Percentiles rank a stretch among this genome's conserved stretches.
Evolutionary conservation across 1,140 invertebrate genomes (phyloP).

Genomic region (Drosophila takahashii): DNA sequence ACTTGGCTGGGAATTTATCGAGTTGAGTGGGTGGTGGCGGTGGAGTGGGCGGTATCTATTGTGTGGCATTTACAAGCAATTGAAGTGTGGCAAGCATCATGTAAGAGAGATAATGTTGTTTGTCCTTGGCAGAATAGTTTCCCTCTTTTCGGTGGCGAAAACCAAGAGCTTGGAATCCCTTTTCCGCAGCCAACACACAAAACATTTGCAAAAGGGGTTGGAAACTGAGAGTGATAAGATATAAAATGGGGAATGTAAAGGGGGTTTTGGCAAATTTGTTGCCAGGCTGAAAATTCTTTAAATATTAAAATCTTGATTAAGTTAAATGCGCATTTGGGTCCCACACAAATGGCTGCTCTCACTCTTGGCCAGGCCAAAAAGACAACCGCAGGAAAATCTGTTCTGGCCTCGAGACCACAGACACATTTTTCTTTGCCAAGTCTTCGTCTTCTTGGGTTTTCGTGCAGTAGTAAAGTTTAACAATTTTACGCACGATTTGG

Average conservation of each 20-base stretch:
- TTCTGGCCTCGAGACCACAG: constrained; percentile 25
- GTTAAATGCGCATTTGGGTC: constrained; percentile 79
- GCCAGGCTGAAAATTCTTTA: constrained; percentile 63
- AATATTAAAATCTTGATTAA: constrained; percentile 84
- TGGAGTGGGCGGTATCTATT: constrained; percentile 49
- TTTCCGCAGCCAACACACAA: constrained; percentile 24
- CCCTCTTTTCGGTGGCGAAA: constrained; percentile 26
- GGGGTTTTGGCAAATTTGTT: constrained; percentile 50
- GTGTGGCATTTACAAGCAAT: constrained; percentile 74
- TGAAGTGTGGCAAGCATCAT: constrained; percentile 70
- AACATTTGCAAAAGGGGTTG: constrained; percentile 10
- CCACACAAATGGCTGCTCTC: constrained; percentile 18
- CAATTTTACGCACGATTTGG: constrained; percentile 72
- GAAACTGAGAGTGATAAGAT: constrained; percentile 19
- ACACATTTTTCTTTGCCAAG: constrained; percentile 15
- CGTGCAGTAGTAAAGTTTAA: constrained; percentile 43
- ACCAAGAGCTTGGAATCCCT: constrained; percentile 48
- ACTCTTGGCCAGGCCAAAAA: neutral
- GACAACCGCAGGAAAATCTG: constrained; percentile 55
- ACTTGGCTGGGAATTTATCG: constrained; percentile 49
- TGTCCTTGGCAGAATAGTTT: constrained; percentile 57
- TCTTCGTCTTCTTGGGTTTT: neutral
- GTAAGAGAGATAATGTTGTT: constrained; percentile 74
- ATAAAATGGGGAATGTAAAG: constrained; percentile 10
- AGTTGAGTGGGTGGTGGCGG: constrained; percentile 17